Conservation (phyloP, 2,113 vertebrate genomes). For the Centropus bengalensis region DNA sequence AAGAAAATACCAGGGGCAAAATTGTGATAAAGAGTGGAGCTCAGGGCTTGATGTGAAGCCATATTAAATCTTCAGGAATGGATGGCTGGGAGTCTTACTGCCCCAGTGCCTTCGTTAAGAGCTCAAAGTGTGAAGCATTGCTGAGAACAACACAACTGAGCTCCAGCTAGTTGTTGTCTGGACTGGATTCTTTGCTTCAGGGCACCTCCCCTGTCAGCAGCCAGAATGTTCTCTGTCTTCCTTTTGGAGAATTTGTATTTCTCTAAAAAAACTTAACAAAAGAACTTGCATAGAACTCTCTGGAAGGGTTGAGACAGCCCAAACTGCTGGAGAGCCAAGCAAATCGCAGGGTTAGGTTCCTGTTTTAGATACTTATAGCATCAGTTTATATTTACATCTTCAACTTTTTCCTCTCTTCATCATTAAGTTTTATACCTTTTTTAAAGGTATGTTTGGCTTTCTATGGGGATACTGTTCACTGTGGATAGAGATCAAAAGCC, state of each 20-base stretch:
- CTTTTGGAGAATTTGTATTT: not conserved
- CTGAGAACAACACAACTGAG: not conserved
- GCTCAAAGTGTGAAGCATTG: not conserved
- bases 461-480: not conserved
- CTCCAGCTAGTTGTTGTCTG: not conserved
- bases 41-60: not conserved
- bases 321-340: not conserved
- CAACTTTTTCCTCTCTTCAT: not conserved
- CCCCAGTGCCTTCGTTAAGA: not conserved
- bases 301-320: not conserved
- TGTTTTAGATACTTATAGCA: not conserved
- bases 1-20: not conserved
- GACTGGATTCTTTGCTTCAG: too few species aligned
- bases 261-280: not conserved
- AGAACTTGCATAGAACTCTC: not conserved
- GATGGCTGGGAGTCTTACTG: not conserved
- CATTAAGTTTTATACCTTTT: not conserved
- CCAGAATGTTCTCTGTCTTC: not conserved
- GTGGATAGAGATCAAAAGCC: not conserved
- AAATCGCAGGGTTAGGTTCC: not conserved
- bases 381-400: not conserved
- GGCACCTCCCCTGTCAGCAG: not conserved
- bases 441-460: not conserved
- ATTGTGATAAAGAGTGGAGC: not conserved
- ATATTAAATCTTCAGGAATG: not conserved